Base-by-base conservation (phyloP, 2,888 invertebrate genomes). In the Mellilla xanthometata region DNA sequence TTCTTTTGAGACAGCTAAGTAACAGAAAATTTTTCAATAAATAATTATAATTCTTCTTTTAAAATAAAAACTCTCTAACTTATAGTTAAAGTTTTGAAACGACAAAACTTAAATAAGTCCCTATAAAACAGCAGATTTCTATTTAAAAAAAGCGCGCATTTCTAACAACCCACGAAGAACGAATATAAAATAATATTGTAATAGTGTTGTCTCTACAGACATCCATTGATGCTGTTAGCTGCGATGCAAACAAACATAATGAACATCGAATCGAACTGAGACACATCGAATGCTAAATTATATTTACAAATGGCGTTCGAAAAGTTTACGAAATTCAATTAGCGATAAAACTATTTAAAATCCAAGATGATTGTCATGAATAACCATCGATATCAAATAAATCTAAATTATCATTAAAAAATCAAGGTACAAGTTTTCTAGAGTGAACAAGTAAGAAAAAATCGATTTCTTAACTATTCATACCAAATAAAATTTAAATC, bases 41-140 rank as follows among this genome's bases (percentile, higher is more conserved):
- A 87, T 87, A 85, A 68, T 76, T 44, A 40, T 41, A 39, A 19
- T 5, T 23, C 4, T n/a, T 24, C 8, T 8, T 35, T 43, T 64
- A 70, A 69, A 72, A 75, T 69, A 54, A 62, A 62, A 84, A 79
- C 76, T 76, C 80, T 83, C 80, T 86, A 89, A 89, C 89, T 89
- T 87, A 89, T 88, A 87, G 85, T 88, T 85, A 87, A 84, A 88
- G 89, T 89, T 89, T 89, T 89, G 88, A 79, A 79, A 78, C 56
- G 76, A 75, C 88, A 89, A 89, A 89, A 89, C 89, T 81, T 83
- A 88, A 88, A 89, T 88, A 89, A 89, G 89, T 85, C 72, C 66
- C 69, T 77, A 77, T 70, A 75, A 76, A 81, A 79, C 77, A 68
- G 73, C 71, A 67, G 69, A 68, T 70, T 64, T 19, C 6, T 19